Percentiles rank a stretch among this genome's conserved stretches.
These are phyloP conservation scores for Tyrophagus putrescentiae DNA, from an alignment of 1,140 invertebrate genomes.

Conservation along the genomic window DNA sequence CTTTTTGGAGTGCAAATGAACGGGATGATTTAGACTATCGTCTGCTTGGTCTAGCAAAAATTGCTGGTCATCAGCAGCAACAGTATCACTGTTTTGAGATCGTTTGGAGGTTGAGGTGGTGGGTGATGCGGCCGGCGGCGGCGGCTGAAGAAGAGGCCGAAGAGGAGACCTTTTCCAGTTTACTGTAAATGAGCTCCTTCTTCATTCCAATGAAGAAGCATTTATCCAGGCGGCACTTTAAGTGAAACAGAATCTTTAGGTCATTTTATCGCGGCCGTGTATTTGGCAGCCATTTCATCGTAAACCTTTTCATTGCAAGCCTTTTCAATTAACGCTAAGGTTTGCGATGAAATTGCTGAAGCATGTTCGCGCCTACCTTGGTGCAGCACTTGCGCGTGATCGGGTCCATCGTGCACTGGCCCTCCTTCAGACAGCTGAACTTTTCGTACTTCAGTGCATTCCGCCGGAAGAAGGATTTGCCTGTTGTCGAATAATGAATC, in stretches of 20 bases:
- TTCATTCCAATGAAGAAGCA: constrained; percentile 1
- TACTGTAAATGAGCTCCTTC: neutral
- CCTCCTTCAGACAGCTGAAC: constrained; percentile 26
- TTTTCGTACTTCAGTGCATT: constrained; percentile 83
- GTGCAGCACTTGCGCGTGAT: constrained; percentile 1
- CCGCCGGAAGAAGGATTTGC: constrained; percentile 86
- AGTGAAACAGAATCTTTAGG: no score
- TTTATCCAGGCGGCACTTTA: neutral
- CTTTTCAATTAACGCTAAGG: no score
- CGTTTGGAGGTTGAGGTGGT: neutral
- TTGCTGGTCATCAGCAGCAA: no score
- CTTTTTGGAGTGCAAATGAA: no score
- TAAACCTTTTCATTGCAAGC: no score
- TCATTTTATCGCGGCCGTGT: no score
- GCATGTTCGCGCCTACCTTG: no score
- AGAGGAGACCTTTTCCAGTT: neutral
- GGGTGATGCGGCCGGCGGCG: neutral
- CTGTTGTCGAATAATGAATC: no score
- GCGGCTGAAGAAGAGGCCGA: neutral
- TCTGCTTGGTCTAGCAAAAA: no score
- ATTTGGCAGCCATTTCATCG: no score
- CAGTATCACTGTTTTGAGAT: neutral
- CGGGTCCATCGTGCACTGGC: neutral
- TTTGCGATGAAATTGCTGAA: no score
- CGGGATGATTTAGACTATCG: no score